Conservation (phyloP, 1,140 invertebrate species). For the Thereuonema tuberculata region DNA sequence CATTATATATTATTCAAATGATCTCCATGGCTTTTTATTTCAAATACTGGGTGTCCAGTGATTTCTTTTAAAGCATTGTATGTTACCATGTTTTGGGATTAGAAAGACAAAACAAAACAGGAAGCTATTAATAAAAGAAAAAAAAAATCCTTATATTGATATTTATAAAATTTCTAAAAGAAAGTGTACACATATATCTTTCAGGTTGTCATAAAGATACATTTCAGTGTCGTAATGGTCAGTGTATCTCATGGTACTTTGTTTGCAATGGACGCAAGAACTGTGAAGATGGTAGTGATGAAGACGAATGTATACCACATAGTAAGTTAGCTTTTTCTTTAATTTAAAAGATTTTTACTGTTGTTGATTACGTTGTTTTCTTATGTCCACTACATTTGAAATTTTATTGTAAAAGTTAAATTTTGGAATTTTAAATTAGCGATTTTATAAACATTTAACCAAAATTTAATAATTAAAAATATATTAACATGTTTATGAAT, state of each 20-base stretch:
- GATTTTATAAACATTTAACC: constrained; percentile 15
- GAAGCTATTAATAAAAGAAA: too few relatives aligned
- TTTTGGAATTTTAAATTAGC: background rate
- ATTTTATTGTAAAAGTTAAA: background rate
- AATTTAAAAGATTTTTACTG: background rate
- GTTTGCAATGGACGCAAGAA: constrained; percentile 26
- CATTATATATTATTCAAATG: too few relatives aligned
- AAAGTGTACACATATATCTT: too few relatives aligned
- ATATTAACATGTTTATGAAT: too few relatives aligned
- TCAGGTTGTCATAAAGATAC: constrained; percentile 62
- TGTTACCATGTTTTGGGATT: too few relatives aligned
- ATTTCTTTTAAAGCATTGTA: too few relatives aligned
- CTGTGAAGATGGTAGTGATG: constrained; percentile 28
- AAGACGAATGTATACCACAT: constrained; percentile 18
- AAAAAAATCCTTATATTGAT: too few relatives aligned
- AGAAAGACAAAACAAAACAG: too few relatives aligned
- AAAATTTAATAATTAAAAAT: too few relatives aligned
- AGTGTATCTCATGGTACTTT: constrained; percentile 32
- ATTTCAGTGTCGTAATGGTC: constrained; percentile 46
- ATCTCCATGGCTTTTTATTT: too few relatives aligned
- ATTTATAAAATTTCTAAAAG: too few relatives aligned
- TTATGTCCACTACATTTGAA: background rate
- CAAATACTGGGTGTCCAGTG: too few relatives aligned
- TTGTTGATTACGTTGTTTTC: background rate
- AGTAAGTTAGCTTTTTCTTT: constrained; percentile 21